These are phyloP conservation scores for Sphaeridia pumilis DNA, from an alignment of 2,888 invertebrate species.

Conservation along the genomic window DNA sequence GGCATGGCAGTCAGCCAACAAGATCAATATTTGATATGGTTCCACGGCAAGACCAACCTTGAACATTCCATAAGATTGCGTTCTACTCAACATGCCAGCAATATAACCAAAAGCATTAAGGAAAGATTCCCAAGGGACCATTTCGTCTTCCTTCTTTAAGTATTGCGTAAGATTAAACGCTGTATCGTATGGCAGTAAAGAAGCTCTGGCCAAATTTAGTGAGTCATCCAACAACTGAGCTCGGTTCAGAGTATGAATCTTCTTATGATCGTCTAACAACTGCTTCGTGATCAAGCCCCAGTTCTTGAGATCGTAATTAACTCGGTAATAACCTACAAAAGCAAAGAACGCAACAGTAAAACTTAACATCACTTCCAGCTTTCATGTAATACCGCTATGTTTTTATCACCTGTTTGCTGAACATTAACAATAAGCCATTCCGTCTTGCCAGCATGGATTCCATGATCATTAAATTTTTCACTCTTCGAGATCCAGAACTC, in stretches of 20 bases:
- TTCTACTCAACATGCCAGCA: conserved; percentile 66
- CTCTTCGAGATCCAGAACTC: conserved; percentile 56
- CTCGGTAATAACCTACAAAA: conserved; percentile 53
- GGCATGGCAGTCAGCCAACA: not conserved
- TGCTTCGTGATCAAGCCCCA: conserved; percentile 58
- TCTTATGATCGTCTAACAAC: conserved; percentile 49
- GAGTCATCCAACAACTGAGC: conserved; percentile 84
- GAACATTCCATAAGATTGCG: conserved; percentile 53
- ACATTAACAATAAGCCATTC: conserved; percentile 60
- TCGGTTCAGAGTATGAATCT: conserved; percentile 64
- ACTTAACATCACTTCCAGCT: not conserved
- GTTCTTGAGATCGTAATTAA: conserved; percentile 58
- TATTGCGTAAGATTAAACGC: conserved; percentile 72
- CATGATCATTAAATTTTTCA: conserved; percentile 43
- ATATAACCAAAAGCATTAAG: conserved; percentile 63
- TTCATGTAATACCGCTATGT: not conserved
- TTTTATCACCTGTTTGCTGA: conserved; percentile 54
- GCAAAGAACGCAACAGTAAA: not conserved
- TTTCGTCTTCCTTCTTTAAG: conserved; percentile 62
- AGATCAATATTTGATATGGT: too few species aligned
- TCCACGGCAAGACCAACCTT: conserved; percentile 52
- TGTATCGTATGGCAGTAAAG: conserved; percentile 53
- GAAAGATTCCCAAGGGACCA: conserved; percentile 72
- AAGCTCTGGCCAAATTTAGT: conserved; percentile 63
- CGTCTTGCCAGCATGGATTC: conserved; percentile 44